Percentiles rank a stretch among this genome's conserved stretches.
phyloP scores from a whole-genome alignment of 2,888 invertebrate species.

The Stenurella melanura region DNA sequence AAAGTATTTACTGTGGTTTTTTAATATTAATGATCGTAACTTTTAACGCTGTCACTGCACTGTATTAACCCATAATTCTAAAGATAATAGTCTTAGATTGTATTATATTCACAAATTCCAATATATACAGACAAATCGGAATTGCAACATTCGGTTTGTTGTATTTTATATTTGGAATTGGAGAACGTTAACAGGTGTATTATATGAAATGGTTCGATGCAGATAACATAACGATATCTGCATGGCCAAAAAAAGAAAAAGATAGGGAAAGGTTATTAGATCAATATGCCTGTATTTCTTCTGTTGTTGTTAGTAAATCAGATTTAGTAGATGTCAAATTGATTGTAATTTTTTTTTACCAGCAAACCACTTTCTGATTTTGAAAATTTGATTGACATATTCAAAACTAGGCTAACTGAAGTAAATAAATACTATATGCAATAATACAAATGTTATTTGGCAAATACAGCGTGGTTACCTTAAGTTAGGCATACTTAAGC shows the following conservation, averaged over 20 bases:
- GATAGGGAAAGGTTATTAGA: neutral
- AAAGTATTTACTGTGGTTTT: neutral
- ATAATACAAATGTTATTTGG: neutral
- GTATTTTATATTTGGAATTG: constrained; percentile 5
- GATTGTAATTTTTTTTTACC: neutral
- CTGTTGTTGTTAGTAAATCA: neutral
- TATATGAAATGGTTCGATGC: neutral
- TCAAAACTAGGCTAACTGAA: neutral
- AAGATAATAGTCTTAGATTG: constrained; percentile 17
- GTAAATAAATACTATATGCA: neutral
- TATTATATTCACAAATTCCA: constrained; percentile 13
- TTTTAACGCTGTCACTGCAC: neutral
- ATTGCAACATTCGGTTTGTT: constrained; percentile 14
- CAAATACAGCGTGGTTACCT: too few species aligned
- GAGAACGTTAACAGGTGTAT: constrained; percentile 15
- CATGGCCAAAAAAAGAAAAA: too few species aligned
- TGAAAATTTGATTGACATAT: neutral
- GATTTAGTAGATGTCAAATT: neutral
- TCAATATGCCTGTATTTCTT: neutral
- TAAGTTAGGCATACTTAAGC: too few species aligned
- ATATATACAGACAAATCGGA: neutral
- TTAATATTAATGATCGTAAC: neutral
- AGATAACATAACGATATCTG: neutral
- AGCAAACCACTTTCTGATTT: neutral
- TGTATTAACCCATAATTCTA: neutral